Evolutionary conservation across 1,140 invertebrate species (phyloP), one percentile per base, ranked within the genome.

Genomic region (Drosophila elegans): DNA sequence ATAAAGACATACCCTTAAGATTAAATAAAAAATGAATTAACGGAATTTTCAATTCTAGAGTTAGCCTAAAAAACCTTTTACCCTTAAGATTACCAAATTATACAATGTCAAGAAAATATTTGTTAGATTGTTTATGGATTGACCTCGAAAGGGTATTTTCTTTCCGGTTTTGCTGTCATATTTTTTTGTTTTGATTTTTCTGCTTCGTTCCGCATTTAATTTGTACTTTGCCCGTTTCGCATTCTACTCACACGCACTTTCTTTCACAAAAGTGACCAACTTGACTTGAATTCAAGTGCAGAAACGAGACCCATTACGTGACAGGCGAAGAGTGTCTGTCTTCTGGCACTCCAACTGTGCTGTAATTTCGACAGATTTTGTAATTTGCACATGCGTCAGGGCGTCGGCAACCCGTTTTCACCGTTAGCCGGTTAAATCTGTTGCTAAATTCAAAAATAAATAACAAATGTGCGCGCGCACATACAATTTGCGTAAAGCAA

Each of bases 181-280:
- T 62, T 12, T 10, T 25, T 16, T 44, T 34, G 52, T 74, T 75
- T 61, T 57, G n/a, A 34, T 52, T 59, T 76, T 75, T 60, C 27
- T 36, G 48, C 51, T 46, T 36, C 41, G 54, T 32, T 36, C 38
- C 61, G 59, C 45, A 32, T 54, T 77, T 72, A 78, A 71, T 71
- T 78, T 53, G 62, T 48, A 68, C 54, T 48, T 56, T 67, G 60
- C 29, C 38, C 27, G 36, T 59, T 77, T 64, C 32, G 54, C 39
- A 84, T 85, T 84, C 82, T 86, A 78, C 78, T 66, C 81, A 86
- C 78, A 85, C 82, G 82, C 74, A 85, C 81, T 85, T 85, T 85
- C 78, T 76, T 76, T 76, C 45, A 34, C 32, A 45, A 60, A 59
- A 39, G 29, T n/a, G 7, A 61, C n/a, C 60, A 62, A 67, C 80